Conservation (phyloP, 2,113 vertebrate species). For the Anas platyrhynchos region DNA sequence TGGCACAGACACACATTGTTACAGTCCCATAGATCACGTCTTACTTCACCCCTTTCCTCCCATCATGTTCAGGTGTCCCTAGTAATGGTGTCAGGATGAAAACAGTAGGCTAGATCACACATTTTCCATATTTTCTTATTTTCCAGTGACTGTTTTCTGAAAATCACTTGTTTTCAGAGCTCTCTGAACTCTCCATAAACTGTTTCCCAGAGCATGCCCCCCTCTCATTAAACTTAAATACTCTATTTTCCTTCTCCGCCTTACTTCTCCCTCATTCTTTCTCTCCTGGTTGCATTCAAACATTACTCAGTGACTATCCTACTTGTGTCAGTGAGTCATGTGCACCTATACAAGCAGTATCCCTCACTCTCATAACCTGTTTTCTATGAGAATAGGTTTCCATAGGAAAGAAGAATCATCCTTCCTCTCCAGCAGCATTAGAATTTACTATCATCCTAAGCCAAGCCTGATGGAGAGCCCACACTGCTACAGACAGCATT, state of each 20-base stretch:
- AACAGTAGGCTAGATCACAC: not conserved
- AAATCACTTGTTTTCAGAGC: not conserved
- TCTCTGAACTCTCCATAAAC: not conserved
- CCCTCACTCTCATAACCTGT: not conserved
- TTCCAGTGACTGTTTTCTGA: not conserved
- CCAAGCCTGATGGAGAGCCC: not conserved
- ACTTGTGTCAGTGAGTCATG: not conserved
- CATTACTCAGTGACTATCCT: not conserved
- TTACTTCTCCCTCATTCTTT: not conserved
- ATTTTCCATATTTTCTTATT: not conserved
- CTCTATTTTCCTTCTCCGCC: not conserved
- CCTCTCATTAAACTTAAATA: not conserved
- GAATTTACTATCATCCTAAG: not conserved
- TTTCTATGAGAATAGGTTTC: not conserved
- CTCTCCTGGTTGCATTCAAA: not conserved
- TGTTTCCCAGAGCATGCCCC: not conserved
- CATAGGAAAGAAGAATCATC: not conserved
- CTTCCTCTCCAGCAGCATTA: not conserved
- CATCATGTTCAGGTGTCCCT: not conserved
- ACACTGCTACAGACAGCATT: not conserved
- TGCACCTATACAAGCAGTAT: not conserved
- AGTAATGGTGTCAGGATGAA: not conserved
- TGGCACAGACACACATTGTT: not conserved
- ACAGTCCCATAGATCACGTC: not conserved
- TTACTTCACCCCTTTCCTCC: not conserved